These are phyloP conservation scores for Trichoplusia ni DNA, from an alignment of 1,140 invertebrate species.

Conservation along the genomic window DNA sequence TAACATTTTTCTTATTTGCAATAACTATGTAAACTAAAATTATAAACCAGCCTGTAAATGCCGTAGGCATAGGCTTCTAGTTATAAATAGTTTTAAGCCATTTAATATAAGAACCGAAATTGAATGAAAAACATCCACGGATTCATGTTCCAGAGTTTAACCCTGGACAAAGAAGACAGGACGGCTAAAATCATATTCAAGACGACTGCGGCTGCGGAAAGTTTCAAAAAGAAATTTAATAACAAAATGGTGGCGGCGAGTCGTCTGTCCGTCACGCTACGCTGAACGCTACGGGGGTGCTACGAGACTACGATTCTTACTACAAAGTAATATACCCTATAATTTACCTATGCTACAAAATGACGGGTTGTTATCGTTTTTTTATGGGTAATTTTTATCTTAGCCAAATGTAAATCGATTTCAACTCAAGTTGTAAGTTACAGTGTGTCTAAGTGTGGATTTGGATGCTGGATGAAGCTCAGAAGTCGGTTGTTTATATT, in stretches of 20 bases:
- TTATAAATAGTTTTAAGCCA: background rate
- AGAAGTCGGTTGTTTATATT: too few species aligned
- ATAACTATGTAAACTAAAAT: background rate
- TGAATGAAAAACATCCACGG: slow-evolving; percentile 30
- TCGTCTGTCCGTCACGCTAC: slow-evolving; percentile 57
- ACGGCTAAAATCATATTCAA: slow-evolving; percentile 70
- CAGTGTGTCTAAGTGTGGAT: too few species aligned
- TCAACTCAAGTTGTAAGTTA: too few species aligned
- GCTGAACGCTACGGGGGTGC: too few species aligned
- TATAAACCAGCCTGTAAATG: background rate
- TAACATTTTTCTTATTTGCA: slow-evolving; percentile 48
- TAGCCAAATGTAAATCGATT: too few species aligned
- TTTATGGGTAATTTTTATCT: too few species aligned
- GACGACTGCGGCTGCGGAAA: slow-evolving; percentile 55
- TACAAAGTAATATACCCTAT: too few species aligned
- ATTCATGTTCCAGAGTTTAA: slow-evolving; percentile 72
- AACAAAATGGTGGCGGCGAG: slow-evolving; percentile 77
- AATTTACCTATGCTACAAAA: background rate
- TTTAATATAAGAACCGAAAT: slow-evolving; percentile 1
- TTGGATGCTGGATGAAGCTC: too few species aligned
- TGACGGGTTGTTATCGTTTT: too few species aligned
- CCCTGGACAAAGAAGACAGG: slow-evolving; percentile 70
- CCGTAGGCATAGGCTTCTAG: background rate
- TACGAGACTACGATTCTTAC: too few species aligned
- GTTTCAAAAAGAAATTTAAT: slow-evolving; percentile 72